Conservation (phyloP, 2,797 vertebrate genomes). For the Lindbergichthys nudifrons region DNA sequence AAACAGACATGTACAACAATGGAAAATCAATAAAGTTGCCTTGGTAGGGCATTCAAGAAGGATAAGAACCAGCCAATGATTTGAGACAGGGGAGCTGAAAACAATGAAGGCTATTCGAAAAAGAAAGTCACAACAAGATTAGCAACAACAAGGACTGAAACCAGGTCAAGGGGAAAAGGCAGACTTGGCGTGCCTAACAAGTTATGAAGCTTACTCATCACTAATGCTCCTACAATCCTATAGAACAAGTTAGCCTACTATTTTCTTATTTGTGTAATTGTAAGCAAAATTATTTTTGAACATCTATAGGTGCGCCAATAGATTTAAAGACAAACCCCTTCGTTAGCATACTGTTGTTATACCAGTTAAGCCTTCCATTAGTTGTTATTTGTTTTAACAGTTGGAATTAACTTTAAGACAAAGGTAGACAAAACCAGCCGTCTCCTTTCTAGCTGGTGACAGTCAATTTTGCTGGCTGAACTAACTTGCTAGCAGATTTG, state of each 20-base stretch:
- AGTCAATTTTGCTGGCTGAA: not conserved
- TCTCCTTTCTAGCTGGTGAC: not conserved
- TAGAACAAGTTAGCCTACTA: not conserved
- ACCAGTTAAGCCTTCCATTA: no score
- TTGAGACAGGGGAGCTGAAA: conserved; percentile 43
- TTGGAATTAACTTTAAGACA: not conserved
- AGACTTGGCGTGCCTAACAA: not conserved
- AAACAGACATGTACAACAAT: conserved; percentile 73
- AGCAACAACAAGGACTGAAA: conserved; percentile 31
- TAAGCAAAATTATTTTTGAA: not conserved
- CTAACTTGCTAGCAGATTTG: no score
- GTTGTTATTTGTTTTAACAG: not conserved
- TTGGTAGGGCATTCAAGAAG: conserved; percentile 26
- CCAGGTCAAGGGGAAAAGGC: not conserved
- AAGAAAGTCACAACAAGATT: conserved; percentile 42
- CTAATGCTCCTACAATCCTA: not conserved
- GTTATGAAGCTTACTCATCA: conserved; percentile 4
- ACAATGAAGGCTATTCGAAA: conserved; percentile 36
- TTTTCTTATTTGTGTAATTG: not conserved
- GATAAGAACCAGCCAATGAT: conserved; percentile 55
- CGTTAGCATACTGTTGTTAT: no score
- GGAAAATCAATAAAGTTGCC: conserved; percentile 72
- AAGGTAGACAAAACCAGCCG: not conserved
- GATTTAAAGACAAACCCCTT: no score
- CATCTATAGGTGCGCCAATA: not conserved